Evolutionary conservation across 2,888 invertebrate genomes (phyloP).

Genomic region (Kryphioiulus occultus): DNA sequence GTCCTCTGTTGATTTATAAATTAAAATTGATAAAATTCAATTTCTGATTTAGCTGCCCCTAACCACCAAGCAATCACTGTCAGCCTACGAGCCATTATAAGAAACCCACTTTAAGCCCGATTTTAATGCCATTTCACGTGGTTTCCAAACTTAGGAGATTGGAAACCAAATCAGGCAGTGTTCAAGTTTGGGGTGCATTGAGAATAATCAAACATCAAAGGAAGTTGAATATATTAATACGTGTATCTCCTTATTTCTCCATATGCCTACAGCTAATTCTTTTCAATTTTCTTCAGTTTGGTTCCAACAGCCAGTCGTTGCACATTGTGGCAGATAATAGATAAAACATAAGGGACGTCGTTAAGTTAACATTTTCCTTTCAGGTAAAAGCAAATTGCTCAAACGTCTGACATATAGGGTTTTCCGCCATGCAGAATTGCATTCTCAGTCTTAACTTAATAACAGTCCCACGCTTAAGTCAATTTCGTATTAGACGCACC

Average conservation of each 20-base stretch:
- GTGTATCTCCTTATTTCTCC: not conserved
- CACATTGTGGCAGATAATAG: not conserved
- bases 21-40: too few species aligned
- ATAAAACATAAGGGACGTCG: conserved; percentile 6
- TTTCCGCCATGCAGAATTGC: conserved; percentile 2
- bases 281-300: not conserved
- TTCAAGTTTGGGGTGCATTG: not conserved
- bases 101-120: too few species aligned
- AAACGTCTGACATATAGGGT: not conserved
- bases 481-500: conserved; percentile 18
- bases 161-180: not conserved
- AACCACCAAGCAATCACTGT: too few species aligned
- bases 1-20: not conserved
- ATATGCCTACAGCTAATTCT: too few species aligned
- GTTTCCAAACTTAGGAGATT: not conserved
- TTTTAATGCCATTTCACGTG: not conserved
- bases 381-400: not conserved
- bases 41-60: too few species aligned
- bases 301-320: not conserved
- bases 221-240: not conserved
- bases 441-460: conserved; percentile 19
- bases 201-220: not conserved
- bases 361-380: conserved; percentile 7
- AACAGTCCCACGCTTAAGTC: not conserved
- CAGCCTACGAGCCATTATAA: too few species aligned